These are phyloP conservation scores for Drosophila hamatofila DNA, from an alignment of 2,888 invertebrate genomes.

Conservation along the genomic window DNA sequence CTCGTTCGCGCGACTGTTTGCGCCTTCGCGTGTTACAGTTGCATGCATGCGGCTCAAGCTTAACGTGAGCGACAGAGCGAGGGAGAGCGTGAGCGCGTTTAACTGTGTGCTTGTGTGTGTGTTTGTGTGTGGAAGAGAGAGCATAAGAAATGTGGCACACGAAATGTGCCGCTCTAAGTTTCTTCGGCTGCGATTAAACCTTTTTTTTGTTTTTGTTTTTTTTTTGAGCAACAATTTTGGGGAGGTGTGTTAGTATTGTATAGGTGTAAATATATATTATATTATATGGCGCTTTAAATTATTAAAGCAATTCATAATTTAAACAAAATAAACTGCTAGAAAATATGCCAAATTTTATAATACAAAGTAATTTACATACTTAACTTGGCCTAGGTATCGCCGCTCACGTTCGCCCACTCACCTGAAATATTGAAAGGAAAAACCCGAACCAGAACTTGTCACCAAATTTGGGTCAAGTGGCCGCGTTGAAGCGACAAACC, in stretches of 20 bases:
- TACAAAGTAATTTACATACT: not conserved
- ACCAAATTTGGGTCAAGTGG: slow-evolving; percentile 70
- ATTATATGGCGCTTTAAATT: slow-evolving; percentile 17
- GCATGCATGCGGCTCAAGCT: slow-evolving; percentile 48
- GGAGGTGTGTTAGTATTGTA: not conserved
- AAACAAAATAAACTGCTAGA: slow-evolving; percentile 1
- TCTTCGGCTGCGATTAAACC: slow-evolving; percentile 55
- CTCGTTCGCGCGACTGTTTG: slow-evolving; percentile 73
- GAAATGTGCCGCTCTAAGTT: slow-evolving; percentile 36
- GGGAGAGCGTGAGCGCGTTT: not conserved
- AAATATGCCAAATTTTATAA: not conserved
- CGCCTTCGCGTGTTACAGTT: slow-evolving; percentile 21
- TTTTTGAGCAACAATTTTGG: slow-evolving; percentile 70
- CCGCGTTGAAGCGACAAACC: slow-evolving; percentile 34
- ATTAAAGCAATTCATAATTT: slow-evolving; percentile 16
- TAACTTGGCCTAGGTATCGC: not conserved
- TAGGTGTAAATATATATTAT: slow-evolving; percentile 17
- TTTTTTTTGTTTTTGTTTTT: slow-evolving; percentile 11
- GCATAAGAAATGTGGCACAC: slow-evolving; percentile 25
- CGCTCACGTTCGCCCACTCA: not conserved
- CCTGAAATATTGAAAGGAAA: not conserved
- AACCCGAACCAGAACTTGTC: slow-evolving; percentile 8
- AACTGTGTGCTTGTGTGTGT: not conserved
- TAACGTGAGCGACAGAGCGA: slow-evolving; percentile 7
- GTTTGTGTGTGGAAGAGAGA: slow-evolving; percentile 10